Percentiles rank a stretch among this genome's conserved stretches.
phyloP scores from a whole-genome alignment of 1,140 invertebrate genomes.

The Pseudomyrmex pallidus region DNA sequence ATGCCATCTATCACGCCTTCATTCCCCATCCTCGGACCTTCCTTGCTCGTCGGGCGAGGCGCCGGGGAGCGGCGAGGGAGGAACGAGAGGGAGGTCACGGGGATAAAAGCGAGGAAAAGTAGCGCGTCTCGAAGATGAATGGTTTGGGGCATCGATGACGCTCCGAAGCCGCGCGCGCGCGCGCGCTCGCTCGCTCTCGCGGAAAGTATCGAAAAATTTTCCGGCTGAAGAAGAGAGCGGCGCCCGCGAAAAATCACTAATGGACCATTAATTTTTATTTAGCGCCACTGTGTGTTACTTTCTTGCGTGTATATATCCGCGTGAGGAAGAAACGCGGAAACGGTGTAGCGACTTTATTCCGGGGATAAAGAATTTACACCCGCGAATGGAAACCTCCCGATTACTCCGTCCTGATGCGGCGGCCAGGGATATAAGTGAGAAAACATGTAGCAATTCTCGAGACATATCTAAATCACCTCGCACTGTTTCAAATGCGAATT shows the following conservation, averaged over 20 bases:
- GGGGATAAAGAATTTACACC: constrained; percentile 54
- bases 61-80: background rate
- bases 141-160: constrained; percentile 72
- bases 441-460: constrained; percentile 36
- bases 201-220: constrained; percentile 68
- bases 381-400: constrained; percentile 47
- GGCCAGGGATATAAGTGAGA: constrained; percentile 25
- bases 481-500: too few species aligned
- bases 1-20: constrained; percentile 81
- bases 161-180: constrained; percentile 51
- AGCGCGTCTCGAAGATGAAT: constrained; percentile 78
- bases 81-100: background rate
- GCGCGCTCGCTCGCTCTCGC: too few species aligned
- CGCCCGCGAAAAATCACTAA: constrained; percentile 62
- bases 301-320: constrained; percentile 36
- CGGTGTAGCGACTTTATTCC: constrained; percentile 40
- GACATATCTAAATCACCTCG: background rate
- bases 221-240: constrained; percentile 55
- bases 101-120: constrained; percentile 62
- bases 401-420: constrained; percentile 38
- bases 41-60: constrained; percentile 15
- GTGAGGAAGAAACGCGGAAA: background rate
- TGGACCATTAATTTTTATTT: constrained; percentile 75
- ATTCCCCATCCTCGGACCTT: constrained; percentile 75
- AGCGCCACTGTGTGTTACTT: constrained; percentile 34